These are phyloP conservation scores for Agrotis ipsilon DNA, from an alignment of 2,888 invertebrate genomes.

Conservation along the genomic window DNA sequence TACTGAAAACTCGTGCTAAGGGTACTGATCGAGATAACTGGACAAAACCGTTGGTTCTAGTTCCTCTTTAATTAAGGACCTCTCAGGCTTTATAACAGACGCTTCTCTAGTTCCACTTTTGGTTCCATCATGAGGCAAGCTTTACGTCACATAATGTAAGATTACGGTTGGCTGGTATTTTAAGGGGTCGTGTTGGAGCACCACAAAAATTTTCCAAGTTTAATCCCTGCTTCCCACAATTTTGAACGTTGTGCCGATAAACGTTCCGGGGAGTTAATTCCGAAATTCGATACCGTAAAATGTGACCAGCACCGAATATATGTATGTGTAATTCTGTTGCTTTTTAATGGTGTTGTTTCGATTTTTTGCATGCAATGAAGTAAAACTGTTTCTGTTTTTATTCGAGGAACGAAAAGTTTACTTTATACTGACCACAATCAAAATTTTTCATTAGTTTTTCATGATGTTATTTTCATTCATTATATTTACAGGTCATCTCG, in stretches of 20 bases:
- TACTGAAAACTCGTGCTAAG: no score
- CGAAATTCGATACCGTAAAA: slow-evolving; percentile 18
- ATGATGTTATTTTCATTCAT: no score
- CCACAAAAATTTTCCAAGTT: slow-evolving; percentile 20
- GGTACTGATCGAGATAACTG: not conserved
- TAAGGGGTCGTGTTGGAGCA: slow-evolving; percentile 6
- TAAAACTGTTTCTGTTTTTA: not conserved
- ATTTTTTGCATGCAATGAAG: not conserved
- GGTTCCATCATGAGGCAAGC: slow-evolving; percentile 31
- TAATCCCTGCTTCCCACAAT: slow-evolving; percentile 17
- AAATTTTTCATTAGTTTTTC: no score
- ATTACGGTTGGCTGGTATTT: slow-evolving; percentile 17
- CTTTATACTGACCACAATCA: no score
- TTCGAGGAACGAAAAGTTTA: no score
- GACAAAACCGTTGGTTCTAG: not conserved
- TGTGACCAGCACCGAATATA: not conserved
- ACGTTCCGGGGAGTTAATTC: slow-evolving; percentile 21
- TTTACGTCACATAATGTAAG: slow-evolving; percentile 24
- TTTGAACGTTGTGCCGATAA: slow-evolving; percentile 20
- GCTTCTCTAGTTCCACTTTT: slow-evolving; percentile 11
- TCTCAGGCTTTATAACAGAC: not conserved
- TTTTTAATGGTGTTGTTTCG: not conserved
- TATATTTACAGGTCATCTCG: no score
- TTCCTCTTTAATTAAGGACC: not conserved
- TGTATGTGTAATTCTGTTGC: not conserved